Base-by-base conservation (phyloP, 2,797 vertebrate genomes). In the Antrozous pallidus region DNA sequence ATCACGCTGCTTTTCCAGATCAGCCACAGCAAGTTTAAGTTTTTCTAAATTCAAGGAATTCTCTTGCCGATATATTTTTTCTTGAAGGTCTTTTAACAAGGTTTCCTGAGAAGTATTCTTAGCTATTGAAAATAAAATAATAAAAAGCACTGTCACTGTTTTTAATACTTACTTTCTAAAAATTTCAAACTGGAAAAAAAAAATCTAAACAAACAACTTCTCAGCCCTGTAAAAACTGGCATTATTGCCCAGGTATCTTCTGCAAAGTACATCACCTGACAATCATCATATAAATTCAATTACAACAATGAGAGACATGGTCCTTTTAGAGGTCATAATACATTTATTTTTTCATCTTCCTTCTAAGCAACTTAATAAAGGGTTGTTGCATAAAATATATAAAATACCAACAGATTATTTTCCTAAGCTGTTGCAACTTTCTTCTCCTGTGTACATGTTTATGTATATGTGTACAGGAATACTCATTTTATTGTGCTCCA, bases 11-110 rank as follows among this genome's bases (percentile, higher is more conserved):
- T 98, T 97, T 98, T 99, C 98, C 90, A 98, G 95, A 45, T 99
- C 98, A 96, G 97, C 97, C 89, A 99, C 88, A 1, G 96, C 97
- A 92, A 95, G 98, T 96, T 98, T 99, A 90, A 99, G 89, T 93
- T 98, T 98, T 87, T 99, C 98, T 80, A 98, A 81, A 13, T 97
- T 98, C 77, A 93, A 74, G 14, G 97, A 94, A 70, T 95, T 98
- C 93, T 98, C 98, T 96, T 99, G 98, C 87, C 97, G 98, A 86
- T 98, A 98, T 80, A 98, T 63, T 98, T 99, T 99, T 42, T 98
- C 98, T 96, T 98, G 94, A 91, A 99, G 97, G 84, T 96, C 97
- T 97, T 98, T 99, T 93, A 99, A 93, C 92, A 99, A 98, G 40
- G 97, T 97, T 28, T 97, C 97, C 95, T 99, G 98, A 78, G 89